phyloP scores from a whole-genome alignment of 2,797 vertebrate genomes.

The Onychomys torridus region DNA sequence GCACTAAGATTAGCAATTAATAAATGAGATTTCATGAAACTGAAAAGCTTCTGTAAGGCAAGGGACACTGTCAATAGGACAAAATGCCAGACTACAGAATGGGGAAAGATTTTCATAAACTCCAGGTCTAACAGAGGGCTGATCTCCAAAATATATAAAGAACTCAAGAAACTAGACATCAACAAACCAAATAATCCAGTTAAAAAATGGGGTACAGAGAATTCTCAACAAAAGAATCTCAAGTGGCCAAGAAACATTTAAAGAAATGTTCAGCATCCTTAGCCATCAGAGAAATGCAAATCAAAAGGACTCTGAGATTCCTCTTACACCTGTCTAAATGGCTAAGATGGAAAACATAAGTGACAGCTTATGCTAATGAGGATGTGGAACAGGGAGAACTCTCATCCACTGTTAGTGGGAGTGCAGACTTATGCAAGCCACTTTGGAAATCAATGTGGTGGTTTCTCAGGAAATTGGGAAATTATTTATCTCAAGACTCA shows the following conservation, averaged over 20 bases:
- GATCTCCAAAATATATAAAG: background rate
- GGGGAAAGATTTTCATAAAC: background rate
- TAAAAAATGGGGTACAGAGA: background rate
- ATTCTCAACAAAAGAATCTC: background rate
- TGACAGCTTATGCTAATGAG: background rate
- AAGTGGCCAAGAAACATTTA: background rate
- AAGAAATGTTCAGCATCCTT: background rate
- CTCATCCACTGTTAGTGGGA: background rate
- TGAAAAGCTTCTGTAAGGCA: background rate
- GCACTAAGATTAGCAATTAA: background rate
- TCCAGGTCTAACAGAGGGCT: background rate
- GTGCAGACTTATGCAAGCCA: background rate
- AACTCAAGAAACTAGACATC: background rate
- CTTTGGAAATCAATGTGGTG: background rate
- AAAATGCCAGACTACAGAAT: background rate
- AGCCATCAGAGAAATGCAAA: background rate
- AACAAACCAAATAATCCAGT: background rate
- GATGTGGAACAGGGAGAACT: background rate
- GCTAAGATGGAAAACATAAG: background rate
- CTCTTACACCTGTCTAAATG: background rate
- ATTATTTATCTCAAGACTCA: background rate
- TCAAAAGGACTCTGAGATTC: background rate
- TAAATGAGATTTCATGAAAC: background rate
- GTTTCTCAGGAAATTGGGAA: background rate
- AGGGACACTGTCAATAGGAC: background rate